Base-by-base conservation (phyloP, 2,888 invertebrate genomes). In the Drosophila mimica region DNA sequence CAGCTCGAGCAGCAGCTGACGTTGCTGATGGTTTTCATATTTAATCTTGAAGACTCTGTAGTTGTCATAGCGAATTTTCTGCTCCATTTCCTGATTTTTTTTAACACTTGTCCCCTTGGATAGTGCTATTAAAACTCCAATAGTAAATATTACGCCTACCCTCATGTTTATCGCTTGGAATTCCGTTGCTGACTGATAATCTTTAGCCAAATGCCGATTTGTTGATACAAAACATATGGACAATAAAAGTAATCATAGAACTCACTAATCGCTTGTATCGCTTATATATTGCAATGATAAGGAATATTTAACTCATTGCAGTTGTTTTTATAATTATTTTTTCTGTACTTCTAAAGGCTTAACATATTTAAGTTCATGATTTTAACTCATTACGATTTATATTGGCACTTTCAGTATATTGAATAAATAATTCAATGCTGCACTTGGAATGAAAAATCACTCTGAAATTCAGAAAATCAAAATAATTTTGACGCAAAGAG, bases 1-100 rank as follows among this genome's bases (percentile, higher is more conserved):
- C 13, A 78, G n/a, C 8, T 64, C 53, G 0, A 71, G 48, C 8
- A 78, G 20, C 9, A 31, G 15, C n/a, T 65, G 64, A 9, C 64
- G 53, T 53, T 78, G 78, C 1, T 25, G 8, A 3, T 40, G 0
- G 7, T 38, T 68, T 17, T 9, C 31, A 20, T 43, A 69, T 20
- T 38, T 65, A 28, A 79, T 54, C 6, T 31, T 78, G 28, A 57
- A 79, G 9, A 79, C 79, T 4, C 5, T 48, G 17, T 73, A 56
- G 17, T 76, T 56, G 9, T 79, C 79, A 52, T 79, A 79, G 25
- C 79, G 73, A 20, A 75, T 49, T 49, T 52, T 74, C 0, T 46
- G 25, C 4, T 31, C 48, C 3, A 20, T 20, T 13, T 33, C 31
- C 15, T 3, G 15, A 0, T 46, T 34, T 17, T 15, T n/a, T 25